Conservation (phyloP, 2,888 invertebrate species). For the Bellardia bayeri region DNA sequence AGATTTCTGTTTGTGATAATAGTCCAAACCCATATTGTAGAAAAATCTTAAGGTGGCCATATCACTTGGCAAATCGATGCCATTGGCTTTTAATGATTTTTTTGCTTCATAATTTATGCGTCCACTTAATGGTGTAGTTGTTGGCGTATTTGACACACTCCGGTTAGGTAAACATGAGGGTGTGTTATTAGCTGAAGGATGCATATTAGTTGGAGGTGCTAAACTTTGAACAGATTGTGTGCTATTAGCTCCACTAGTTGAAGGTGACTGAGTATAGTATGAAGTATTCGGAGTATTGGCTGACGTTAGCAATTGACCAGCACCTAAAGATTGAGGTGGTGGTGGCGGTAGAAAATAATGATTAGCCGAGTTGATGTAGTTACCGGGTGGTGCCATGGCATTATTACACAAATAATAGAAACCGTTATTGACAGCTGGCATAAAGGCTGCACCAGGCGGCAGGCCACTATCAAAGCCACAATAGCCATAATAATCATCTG, state of each 20-base stretch:
- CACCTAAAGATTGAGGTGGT: conserved; percentile 41
- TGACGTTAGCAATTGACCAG: conserved; percentile 52
- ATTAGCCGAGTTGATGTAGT: conserved; percentile 51
- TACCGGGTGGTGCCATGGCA: conserved; percentile 46
- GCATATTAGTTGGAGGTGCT: conserved; percentile 5
- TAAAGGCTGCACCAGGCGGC: conserved; percentile 72
- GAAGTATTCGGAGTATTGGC: conserved; percentile 50
- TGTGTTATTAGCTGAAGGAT: conserved; percentile 20
- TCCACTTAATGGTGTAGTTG: conserved; percentile 72
- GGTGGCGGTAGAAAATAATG: conserved; percentile 45
- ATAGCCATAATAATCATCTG: conserved; percentile 76
- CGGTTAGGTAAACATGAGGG: conserved; percentile 63
- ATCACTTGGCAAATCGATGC: conserved; percentile 84
- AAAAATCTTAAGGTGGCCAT: conserved; percentile 87
- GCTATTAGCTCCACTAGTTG: conserved; percentile 28
- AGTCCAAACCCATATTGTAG: conserved; percentile 88
- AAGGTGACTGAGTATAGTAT: conserved; percentile 40
- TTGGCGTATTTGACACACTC: conserved; percentile 49
- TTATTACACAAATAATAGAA: conserved; percentile 74
- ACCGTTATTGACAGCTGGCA: conserved; percentile 71
- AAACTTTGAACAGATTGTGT: conserved; percentile 32
- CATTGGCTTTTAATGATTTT: conserved; percentile 78
- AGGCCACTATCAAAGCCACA: conserved; percentile 74
- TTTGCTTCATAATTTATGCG: conserved; percentile 78
- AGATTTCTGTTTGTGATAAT: conserved; percentile 67